Base-by-base conservation (phyloP, 2,888 invertebrate species). In the Alloplasta piceator region DNA sequence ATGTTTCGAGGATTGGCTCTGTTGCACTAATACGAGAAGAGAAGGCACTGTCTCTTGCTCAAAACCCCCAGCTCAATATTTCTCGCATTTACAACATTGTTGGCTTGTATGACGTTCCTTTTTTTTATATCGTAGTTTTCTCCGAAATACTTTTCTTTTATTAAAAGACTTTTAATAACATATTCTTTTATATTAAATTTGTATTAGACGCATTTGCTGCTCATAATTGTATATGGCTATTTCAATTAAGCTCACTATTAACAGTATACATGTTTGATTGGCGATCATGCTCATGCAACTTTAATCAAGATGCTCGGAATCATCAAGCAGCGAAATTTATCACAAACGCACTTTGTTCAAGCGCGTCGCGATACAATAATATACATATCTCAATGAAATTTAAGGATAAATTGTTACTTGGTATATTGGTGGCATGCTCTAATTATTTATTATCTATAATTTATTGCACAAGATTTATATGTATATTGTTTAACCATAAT, bases 241-340 rank as follows among this genome's bases (percentile, higher is more conserved):
- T 86, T 88, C 87, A 88, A 89, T 91, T 90, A 92, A 92, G 91
- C 92, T 92, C 92, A 92, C 92, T 92, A 92, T 92, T 92, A 92
- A 92, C 92, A 91, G 90, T 92, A 89, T 91, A 91, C 87, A 89
- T 87, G 86, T 88, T 88, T 85, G 78, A 52, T 52, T 61, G 43
- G 50, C 63, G 64, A 60, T 41, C 74, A 75, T 73, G 73, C 70
- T 52, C 72, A 72, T 67, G 70, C 75, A 52, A 26, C 26, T 26
- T 64, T 52, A 68, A 68, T 9, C 43, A 48, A 41, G 68, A 58
- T 81, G 70, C 58, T 55, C 26, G 26, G 26, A 26, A 26, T 26
- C 26, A 26, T 26, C 26, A 26, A 26, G 26, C 26, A 26, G 3
- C 26, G 26, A 26, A 26, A 26, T 26, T 26, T 3, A 26, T 26